A percentile compares a stretch with the other conserved stretches of the same genome.
Conservation (phyloP, 2,888 invertebrate genomes). For the Asteroscopus sphinx region DNA sequence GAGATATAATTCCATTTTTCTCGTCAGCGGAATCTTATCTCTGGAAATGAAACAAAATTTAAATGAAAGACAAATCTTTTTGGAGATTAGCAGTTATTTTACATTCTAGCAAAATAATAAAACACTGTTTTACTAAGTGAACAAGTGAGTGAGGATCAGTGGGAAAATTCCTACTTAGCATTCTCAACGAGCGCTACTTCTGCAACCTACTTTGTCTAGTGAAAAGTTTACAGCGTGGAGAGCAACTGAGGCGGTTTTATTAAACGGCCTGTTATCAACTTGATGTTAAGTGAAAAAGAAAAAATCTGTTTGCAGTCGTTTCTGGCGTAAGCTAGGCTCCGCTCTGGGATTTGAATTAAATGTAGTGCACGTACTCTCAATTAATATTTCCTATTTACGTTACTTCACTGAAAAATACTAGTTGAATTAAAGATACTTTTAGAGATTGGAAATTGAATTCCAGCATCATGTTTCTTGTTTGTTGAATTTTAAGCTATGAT, state of each 20-base stretch:
- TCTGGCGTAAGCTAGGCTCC: conserved; percentile 20
- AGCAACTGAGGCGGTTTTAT: conserved; percentile 65
- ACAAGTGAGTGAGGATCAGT: conserved; percentile 17
- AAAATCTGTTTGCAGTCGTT: conserved; percentile 47
- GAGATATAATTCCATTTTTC: conserved; percentile 38
- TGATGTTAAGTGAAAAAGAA: conserved; percentile 60
- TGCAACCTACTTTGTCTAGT: conserved; percentile 68
- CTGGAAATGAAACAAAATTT: conserved; percentile 23
- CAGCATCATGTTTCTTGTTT: background rate
- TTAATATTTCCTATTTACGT: conserved; percentile 1
- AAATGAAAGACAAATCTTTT: conserved; percentile 19
- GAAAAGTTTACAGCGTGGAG: conserved; percentile 67
- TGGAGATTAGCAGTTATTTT: conserved; percentile 11
- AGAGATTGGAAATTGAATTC: background rate
- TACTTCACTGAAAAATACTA: conserved; percentile 2
- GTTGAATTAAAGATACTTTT: background rate
- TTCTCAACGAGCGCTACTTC: conserved; percentile 61
- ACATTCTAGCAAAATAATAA: conserved; percentile 3
- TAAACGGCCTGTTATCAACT: conserved; percentile 63
- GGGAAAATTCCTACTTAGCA: conserved; percentile 60
- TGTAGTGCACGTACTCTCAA: background rate
- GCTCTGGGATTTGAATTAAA: conserved; percentile 20
- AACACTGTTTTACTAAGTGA: conserved; percentile 22
- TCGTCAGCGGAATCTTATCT: conserved; percentile 33
- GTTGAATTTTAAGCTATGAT: conserved; percentile 11